Base-by-base conservation (phyloP, 2,113 vertebrate genomes). In the Bombycilla garrulus region DNA sequence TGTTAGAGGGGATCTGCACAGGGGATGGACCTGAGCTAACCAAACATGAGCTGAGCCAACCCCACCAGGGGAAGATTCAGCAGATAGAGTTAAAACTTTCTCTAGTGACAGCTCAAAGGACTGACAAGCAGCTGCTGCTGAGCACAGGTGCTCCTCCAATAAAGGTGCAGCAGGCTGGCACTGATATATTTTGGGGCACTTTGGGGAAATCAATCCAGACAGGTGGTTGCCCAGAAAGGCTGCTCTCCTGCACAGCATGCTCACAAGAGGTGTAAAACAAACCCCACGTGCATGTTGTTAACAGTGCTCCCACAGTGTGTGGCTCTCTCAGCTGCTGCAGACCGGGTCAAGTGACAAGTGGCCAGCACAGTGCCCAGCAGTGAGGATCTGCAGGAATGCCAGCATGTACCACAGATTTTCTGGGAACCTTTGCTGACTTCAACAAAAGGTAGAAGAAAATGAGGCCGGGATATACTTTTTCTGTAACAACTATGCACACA, bases 81-180 rank as follows among this genome's bases (percentile, higher is more conserved):
- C 81, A 89, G 66, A 77, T 36, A 54, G 0, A 57, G 60, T 73
- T 72, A 77, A 90, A 84, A 17, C 45, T 77, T 83, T 33, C 87
- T 57, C 50, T 24, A 7, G 26, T 78, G 78, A 33, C 78, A 76
- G 62, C 91, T 94, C 87, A 19, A 50, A 90, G 70, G 18, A 50
- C 87, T 82, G 90, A 90, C 81, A 66, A 66, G 71, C 92, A 96
- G 92, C 94, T 93, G 92, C 90, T 97, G 81, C 85, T 80, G 58
- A 36, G 21, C 47, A 61, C 74, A 88, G 94, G 90, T 95, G 94
- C 78, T 83, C 87, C 81, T 66, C 35, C 92, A 80, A 62, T 82
- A 95, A 95, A 95, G 47, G 47, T 90, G 18, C 54, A 79, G 54
- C 89, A 89, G 70, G 3, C 66, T 91, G 93, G 78, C 79, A 86